A percentile compares a stretch with the other conserved stretches of the same genome.
Conservation (phyloP, 1,140 invertebrate species). For the Aleiodes sp. region DNA sequence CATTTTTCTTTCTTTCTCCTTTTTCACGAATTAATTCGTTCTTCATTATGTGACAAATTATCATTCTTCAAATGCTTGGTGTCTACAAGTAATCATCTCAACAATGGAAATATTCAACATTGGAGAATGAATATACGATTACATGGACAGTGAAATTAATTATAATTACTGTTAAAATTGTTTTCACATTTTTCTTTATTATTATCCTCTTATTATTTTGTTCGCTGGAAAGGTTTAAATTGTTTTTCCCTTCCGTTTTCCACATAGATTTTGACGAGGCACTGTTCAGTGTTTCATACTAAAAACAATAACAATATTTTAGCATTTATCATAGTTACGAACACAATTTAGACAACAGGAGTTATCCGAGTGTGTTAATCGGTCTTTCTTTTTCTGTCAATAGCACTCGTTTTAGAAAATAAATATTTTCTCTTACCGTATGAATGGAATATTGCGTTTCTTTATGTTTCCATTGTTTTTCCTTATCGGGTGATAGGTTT, state of each 20-base stretch:
- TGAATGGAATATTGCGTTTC: too few species aligned
- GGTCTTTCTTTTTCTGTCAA: slow-evolving; percentile 41
- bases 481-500: slow-evolving; percentile 40
- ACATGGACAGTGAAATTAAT: slow-evolving; percentile 49
- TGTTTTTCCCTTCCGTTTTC: slow-evolving; percentile 35
- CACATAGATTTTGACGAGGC: slow-evolving; percentile 64
- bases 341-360: not conserved
- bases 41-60: not conserved
- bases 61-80: slow-evolving; percentile 16
- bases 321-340: slow-evolving; percentile 48
- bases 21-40: not conserved
- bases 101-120: slow-evolving; percentile 48
- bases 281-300: slow-evolving; percentile 64
- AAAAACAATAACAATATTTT: slow-evolving; percentile 62
- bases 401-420: slow-evolving; percentile 53
- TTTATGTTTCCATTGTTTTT: slow-evolving; percentile 23
- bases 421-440: slow-evolving; percentile 52
- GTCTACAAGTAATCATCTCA: slow-evolving; percentile 34
- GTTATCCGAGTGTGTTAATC: not conserved
- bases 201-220: slow-evolving; percentile 19
- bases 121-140: slow-evolving; percentile 51
- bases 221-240: not conserved
- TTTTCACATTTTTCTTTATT: not conserved
- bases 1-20: not conserved
- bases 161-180: slow-evolving; percentile 44